phyloP scores from a whole-genome alignment of 2,888 invertebrate genomes.

The Rhodophaea formosa region DNA sequence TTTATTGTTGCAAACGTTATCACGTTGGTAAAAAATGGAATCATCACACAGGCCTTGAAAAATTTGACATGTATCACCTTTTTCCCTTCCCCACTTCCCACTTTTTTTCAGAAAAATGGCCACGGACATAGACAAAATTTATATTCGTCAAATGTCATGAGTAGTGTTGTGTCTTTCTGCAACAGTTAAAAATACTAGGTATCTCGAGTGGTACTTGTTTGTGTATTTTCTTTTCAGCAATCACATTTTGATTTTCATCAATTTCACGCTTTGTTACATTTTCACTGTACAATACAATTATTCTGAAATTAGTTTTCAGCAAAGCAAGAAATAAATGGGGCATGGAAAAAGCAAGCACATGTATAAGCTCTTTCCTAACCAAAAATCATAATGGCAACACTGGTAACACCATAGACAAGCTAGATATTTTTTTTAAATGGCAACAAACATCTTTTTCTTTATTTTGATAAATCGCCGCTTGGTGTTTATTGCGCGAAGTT shows the following conservation, averaged over 20 bases:
- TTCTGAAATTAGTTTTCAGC: too few species aligned
- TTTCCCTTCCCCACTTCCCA: conserved; percentile 65
- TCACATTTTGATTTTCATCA: too few species aligned
- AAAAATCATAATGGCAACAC: not conserved
- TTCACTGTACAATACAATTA: too few species aligned
- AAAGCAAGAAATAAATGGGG: too few species aligned
- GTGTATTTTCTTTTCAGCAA: not conserved
- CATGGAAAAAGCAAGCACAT: not conserved
- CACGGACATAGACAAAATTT: conserved; percentile 49
- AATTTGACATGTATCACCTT: conserved; percentile 78
- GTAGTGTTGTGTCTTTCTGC: not conserved
- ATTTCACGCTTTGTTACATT: too few species aligned
- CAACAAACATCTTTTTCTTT: conserved; percentile 37
- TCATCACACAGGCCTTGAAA: conserved; percentile 78
- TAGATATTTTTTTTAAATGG: conserved; percentile 25
- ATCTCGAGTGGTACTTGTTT: not conserved
- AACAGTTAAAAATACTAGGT: not conserved
- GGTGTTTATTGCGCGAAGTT: conserved; percentile 66
- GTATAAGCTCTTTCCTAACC: not conserved
- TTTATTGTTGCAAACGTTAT: conserved; percentile 70
- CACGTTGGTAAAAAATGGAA: conserved; percentile 75
- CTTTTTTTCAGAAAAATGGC: conserved; percentile 60
- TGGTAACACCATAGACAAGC: conserved; percentile 30
- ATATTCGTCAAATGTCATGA: not conserved
- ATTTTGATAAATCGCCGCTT: conserved; percentile 64